Base-by-base conservation (phyloP, 2,888 invertebrate species). In the Acrocyrtus sp. region DNA sequence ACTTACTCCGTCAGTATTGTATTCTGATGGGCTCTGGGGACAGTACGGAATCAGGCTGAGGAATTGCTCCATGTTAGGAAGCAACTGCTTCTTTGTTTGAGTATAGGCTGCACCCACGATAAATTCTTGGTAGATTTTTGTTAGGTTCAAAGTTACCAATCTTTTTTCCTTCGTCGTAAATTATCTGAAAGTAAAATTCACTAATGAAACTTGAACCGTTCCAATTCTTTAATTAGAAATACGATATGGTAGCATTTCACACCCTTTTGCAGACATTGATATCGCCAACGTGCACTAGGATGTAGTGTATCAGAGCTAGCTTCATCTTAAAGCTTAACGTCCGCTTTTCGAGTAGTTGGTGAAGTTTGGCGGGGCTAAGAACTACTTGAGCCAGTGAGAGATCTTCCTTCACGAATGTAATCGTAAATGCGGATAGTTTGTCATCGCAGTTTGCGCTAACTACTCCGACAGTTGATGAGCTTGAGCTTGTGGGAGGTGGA, bases 261-360 rank as follows among this genome's bases (percentile, higher is more conserved):
- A 90, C 91, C 87, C 92, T 91, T 68, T 91, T 89, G 57, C 92
- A 89, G 63, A 90, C 86, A 66, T 92, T 92, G 82, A 90, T 85
- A 81, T 94, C 93, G 67, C 90, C 89, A 53, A 89, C 89, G 82
- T 95, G 94, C 56, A 92, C 88, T 43, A 94, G 86, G 81, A 94
- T 89, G 82, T 93, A 92, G 84, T 95, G 95, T 26, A 95, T 86
- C 34, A 95, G 91, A 4, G 93, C 91, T 69, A 93, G 84, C 79
- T 83, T 81, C 45, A 79, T 8, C 29, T 63, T 70, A 1, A 50
- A 41, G 62, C 50, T 57, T 21, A 41, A 60, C 10, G 29, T 69
- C 51, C 15, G 72, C 63, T 58, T 67, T 50, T 65, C 60, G 15
- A 77, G 29, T 0, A 75, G 45, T n/a, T 75, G 78, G 27, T 78